Evolutionary conservation across 2,888 invertebrate species (phyloP), one percentile per base, ranked within the genome.

Genomic region (Thera obeliscata): DNA sequence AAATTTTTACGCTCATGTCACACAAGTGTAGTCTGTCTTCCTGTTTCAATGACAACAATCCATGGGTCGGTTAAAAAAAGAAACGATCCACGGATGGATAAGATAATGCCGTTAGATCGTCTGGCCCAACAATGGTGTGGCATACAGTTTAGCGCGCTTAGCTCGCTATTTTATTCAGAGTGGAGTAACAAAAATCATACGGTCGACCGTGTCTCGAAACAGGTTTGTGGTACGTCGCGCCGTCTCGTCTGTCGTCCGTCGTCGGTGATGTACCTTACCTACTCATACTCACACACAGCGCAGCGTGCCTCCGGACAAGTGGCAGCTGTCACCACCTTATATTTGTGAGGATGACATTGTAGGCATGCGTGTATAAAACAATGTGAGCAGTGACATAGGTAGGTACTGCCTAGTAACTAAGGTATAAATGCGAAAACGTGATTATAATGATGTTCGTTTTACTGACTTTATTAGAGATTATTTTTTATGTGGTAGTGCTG

Each of bases 61-160:
- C 83, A 81, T 77, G 83, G 83, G 81, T 79, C 82, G 80, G 83
- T 84, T 82, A 83, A 86, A 84, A 87, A 87, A 75, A 74, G 63
- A 84, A 82, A 80, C 82, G 88, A 90, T 90, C 84, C 81, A 86
- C 85, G 86, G 82, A 84, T 84, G 87, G 91, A 90, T 90, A 90
- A 87, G 77, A 79, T 52, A 84, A 81, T 91, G 83, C 93, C 93
- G 93, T 93, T 92, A 92, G 82, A 78, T 83, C 78, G 91, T 89
- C 90, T 90, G 89, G 84, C 83, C 82, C 82, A 84, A 90, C 88
- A 89, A 89, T 90, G 78, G 80, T 75, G 78, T 78, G 81, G 76
- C 76, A 74, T 77, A 84, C 82, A 81, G 84, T 84, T 88, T 86
- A 89, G 88, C 85, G 84, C 85, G 84, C 83, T 88, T 85, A 80